These are phyloP conservation scores for Ochlodes sylvanus DNA, from an alignment of 2,888 invertebrate species.

Conservation along the genomic window DNA sequence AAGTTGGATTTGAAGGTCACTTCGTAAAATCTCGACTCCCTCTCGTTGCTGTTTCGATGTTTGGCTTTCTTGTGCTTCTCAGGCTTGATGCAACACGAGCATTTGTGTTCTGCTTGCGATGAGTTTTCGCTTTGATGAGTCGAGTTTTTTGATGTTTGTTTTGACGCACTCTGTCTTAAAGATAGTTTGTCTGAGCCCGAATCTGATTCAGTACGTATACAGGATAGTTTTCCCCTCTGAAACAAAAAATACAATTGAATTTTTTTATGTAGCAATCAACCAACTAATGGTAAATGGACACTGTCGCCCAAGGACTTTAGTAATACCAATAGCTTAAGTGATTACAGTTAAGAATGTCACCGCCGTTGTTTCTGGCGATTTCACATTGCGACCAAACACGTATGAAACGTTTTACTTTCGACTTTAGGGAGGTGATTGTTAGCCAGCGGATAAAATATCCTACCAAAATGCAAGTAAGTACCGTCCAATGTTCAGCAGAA, in stretches of 20 bases:
- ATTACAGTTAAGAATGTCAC: too few species aligned
- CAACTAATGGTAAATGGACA: too few species aligned
- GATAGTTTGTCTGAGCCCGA: slow-evolving; percentile 78
- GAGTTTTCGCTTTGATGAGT: slow-evolving; percentile 69
- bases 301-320: too few species aligned
- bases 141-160: slow-evolving; percentile 67
- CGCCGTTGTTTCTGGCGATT: too few species aligned
- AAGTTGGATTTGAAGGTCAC: slow-evolving; percentile 76
- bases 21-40: slow-evolving; percentile 70
- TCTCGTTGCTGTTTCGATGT: slow-evolving; percentile 60
- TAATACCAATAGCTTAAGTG: too few species aligned
- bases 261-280: too few species aligned
- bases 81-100: slow-evolving; percentile 73
- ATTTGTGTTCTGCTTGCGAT: slow-evolving; percentile 69
- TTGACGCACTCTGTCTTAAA: slow-evolving; percentile 69
- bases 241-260: slow-evolving; percentile 54
- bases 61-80: slow-evolving; percentile 64
- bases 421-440: too few species aligned
- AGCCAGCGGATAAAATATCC: too few species aligned
- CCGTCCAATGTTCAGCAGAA: too few species aligned
- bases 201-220: slow-evolving; percentile 78
- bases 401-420: too few species aligned
- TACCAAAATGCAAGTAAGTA: too few species aligned
- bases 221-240: slow-evolving; percentile 75
- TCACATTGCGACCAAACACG: too few species aligned